Evolutionary conservation across 2,797 vertebrate genomes (phyloP).

Genomic region (Pseudotriccus pelzelni): DNA sequence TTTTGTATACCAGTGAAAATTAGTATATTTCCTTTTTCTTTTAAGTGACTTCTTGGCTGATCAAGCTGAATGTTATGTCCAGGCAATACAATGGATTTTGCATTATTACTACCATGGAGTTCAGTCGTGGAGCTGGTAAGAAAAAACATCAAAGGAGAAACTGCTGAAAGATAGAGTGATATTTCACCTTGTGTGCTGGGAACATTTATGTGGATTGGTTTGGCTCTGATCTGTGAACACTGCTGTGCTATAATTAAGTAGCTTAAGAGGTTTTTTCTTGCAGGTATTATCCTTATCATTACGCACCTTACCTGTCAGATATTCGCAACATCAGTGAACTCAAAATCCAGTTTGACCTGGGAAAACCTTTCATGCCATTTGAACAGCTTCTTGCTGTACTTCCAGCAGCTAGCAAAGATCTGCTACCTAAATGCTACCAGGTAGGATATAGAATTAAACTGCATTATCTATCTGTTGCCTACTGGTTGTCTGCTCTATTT

Average conservation of each 20-base stretch:
- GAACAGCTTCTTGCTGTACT: slow-evolving; percentile 95
- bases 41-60: slow-evolving; percentile 91
- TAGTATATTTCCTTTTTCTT: not conserved
- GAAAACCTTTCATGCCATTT: slow-evolving; percentile 94
- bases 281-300: slow-evolving; percentile 97
- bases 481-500: not conserved
- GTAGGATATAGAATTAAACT: slow-evolving; percentile 68
- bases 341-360: slow-evolving; percentile 89
- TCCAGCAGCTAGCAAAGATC: slow-evolving; percentile 92
- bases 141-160: not conserved
- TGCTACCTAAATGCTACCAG: slow-evolving; percentile 91
- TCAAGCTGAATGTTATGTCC: slow-evolving; percentile 93
- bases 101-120: slow-evolving; percentile 99
- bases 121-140: slow-evolving; percentile 99
- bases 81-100: slow-evolving; percentile 98
- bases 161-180: not conserved
- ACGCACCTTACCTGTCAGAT: slow-evolving; percentile 96
- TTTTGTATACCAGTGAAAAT: not conserved
- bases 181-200: not conserved
- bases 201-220: not conserved
- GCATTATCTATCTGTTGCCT: not conserved
- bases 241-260: not conserved
- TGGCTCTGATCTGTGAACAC: not conserved
- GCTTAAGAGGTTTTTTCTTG: not conserved
- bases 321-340: slow-evolving; percentile 86